Evolutionary conservation across 2,888 invertebrate species (phyloP).

Genomic region (Sesia apiformis): DNA sequence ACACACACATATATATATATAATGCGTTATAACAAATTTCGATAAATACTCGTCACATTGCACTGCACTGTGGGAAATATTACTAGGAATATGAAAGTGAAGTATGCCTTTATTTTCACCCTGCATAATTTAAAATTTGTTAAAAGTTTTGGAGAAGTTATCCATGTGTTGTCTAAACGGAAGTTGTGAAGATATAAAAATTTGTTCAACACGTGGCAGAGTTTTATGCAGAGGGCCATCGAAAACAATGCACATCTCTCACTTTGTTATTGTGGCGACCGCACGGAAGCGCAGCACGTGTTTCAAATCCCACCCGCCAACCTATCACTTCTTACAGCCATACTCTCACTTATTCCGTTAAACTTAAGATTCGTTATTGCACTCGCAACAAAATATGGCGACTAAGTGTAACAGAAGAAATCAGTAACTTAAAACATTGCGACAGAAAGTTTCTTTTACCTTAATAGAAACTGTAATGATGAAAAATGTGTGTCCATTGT

Average conservation of each 20-base stretch:
- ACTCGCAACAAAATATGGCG: slow-evolving; percentile 4
- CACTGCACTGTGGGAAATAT: no score
- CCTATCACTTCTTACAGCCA: slow-evolving; percentile 14
- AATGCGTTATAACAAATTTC: no score
- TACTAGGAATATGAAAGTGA: no score
- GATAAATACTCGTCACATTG: no score
- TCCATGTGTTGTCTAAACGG: not conserved
- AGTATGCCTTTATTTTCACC: no score
- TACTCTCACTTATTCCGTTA: not conserved
- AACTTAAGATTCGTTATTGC: slow-evolving; percentile 15
- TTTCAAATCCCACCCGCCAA: slow-evolving; percentile 34
- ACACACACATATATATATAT: no score
- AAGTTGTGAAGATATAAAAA: slow-evolving; percentile 23
- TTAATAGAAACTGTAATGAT: slow-evolving; percentile 7
- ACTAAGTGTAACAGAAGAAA: slow-evolving; percentile 4
- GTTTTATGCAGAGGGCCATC: slow-evolving; percentile 28
- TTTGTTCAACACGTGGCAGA: slow-evolving; percentile 61
- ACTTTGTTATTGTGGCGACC: slow-evolving; percentile 57
- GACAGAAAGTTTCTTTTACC: slow-evolving; percentile 22
- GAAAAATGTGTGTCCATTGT: slow-evolving; percentile 24
- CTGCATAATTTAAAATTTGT: no score
- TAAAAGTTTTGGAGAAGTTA: no score
- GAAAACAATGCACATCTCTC: slow-evolving; percentile 53
- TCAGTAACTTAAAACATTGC: slow-evolving; percentile 14
- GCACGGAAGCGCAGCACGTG: slow-evolving; percentile 55